Evolutionary conservation across 2,888 invertebrate species (phyloP).

Genomic region (Dasysyrphus albostriatus): DNA sequence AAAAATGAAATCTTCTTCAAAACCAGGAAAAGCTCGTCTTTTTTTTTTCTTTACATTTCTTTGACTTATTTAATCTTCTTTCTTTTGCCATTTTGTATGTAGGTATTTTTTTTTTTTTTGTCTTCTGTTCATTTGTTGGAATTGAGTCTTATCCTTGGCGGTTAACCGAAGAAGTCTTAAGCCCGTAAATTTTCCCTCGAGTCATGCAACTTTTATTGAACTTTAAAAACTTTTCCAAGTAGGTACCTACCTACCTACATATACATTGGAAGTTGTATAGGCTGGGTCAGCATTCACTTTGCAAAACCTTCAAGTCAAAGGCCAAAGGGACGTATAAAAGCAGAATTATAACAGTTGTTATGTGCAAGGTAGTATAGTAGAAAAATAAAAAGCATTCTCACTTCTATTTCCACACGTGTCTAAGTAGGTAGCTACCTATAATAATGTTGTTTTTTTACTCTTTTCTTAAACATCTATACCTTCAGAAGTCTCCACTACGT

Average conservation of each 20-base stretch:
- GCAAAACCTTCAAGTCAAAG: slow-evolving; percentile 25
- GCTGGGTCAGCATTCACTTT: slow-evolving; percentile 45
- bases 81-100: not conserved
- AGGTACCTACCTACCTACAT: not conserved
- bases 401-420: slow-evolving; percentile 4
- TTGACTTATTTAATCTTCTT: slow-evolving; percentile 61
- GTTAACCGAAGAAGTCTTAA: slow-evolving; percentile 47
- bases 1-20: slow-evolving; percentile 30
- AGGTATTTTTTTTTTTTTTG: not conserved
- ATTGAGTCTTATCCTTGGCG: slow-evolving; percentile 56
- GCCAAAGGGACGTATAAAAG: slow-evolving; percentile 8
- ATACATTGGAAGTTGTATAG: slow-evolving; percentile 46
- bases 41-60: slow-evolving; percentile 35
- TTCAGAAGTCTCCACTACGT: not conserved
- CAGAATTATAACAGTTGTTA: slow-evolving; percentile 6
- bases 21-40: slow-evolving; percentile 36
- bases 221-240: slow-evolving; percentile 49
- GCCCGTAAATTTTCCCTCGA: slow-evolving; percentile 52
- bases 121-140: slow-evolving; percentile 40
- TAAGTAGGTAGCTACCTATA: not conserved
- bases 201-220: slow-evolving; percentile 56
- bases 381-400: not conserved
- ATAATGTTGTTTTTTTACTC: not conserved
- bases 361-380: not conserved
- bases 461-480: not conserved